Conservation (phyloP, 2,888 invertebrate genomes). For the Noctuana brunneofusca region DNA sequence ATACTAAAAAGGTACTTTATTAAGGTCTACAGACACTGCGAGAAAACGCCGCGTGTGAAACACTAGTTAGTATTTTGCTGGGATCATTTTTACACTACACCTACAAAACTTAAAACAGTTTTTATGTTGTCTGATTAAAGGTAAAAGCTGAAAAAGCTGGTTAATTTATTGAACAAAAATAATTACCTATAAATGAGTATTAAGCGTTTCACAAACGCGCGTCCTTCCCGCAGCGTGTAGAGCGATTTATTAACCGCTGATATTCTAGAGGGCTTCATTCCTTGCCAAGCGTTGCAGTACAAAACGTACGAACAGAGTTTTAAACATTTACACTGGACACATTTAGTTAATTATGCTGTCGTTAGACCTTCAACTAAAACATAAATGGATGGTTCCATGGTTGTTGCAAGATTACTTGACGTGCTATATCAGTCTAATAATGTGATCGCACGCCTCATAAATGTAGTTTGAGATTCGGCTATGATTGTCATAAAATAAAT, state of each 20-base stretch:
- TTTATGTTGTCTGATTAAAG: background rate
- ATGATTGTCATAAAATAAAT: too few relatives aligned
- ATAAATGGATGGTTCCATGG: too few relatives aligned
- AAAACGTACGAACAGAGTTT: too few relatives aligned
- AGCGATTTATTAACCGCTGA: conserved; percentile 32
- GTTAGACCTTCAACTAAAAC: too few relatives aligned
- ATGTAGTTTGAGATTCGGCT: background rate
- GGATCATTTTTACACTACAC: too few relatives aligned
- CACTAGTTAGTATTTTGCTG: conserved; percentile 39
- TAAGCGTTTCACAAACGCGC: conserved; percentile 61
- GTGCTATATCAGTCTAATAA: too few relatives aligned
- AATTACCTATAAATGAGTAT: background rate
- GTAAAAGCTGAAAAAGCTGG: background rate
- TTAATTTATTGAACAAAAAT: background rate
- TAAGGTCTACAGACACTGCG: conserved; percentile 64
- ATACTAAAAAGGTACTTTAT: conserved; percentile 79
- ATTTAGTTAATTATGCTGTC: background rate
- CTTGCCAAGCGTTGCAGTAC: conserved; percentile 4
- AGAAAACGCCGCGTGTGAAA: conserved; percentile 69
- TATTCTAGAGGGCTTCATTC: conserved; percentile 20
- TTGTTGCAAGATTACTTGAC: too few relatives aligned
- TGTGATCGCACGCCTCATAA: too few relatives aligned
- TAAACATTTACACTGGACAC: background rate
- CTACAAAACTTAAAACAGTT: too few relatives aligned
- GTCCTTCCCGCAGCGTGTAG: conserved; percentile 48